Percentiles rank a stretch among this genome's conserved stretches.
Conservation (phyloP, 2,888 invertebrate species). For the Drosophila nr. medialis region DNA sequence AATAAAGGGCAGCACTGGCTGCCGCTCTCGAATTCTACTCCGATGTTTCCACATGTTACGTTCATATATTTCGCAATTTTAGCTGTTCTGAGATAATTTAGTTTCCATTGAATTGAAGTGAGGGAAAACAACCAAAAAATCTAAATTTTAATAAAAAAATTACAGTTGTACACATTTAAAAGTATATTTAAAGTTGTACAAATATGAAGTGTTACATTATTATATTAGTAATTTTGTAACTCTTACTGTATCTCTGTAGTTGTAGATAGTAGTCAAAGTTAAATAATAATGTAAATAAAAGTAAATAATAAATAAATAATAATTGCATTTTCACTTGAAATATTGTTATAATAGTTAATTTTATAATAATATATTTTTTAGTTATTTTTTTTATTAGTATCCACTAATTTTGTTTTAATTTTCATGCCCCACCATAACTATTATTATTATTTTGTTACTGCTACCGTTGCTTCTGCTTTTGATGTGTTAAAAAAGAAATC, state of each 20-base stretch:
- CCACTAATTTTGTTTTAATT: not conserved
- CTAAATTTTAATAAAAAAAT: not conserved
- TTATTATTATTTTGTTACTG: not conserved
- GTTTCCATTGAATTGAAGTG: not conserved
- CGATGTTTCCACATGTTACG: too few species aligned
- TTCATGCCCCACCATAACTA: not conserved
- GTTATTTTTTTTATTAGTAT: not conserved
- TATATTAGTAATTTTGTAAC: too few species aligned
- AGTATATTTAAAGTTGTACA: not conserved
- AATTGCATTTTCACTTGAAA: not conserved
- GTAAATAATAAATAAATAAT: too few species aligned
- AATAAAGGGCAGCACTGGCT: too few species aligned
- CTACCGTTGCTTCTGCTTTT: not conserved
- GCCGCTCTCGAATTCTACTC: too few species aligned
- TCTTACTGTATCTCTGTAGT: not conserved
- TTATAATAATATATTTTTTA: not conserved
- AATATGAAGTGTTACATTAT: not conserved
- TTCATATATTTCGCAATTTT: too few species aligned
- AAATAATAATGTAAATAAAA: too few species aligned
- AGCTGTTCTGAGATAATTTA: not conserved
- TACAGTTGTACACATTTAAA: not conserved
- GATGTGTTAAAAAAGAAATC: constrained; percentile 2
- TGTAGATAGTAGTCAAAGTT: too few species aligned
- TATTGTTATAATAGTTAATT: fast-evolving
- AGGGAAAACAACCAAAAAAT: not conserved